Evolutionary conservation across 2,797 vertebrate genomes (phyloP).

Genomic region (Onychomys leucogaster): DNA sequence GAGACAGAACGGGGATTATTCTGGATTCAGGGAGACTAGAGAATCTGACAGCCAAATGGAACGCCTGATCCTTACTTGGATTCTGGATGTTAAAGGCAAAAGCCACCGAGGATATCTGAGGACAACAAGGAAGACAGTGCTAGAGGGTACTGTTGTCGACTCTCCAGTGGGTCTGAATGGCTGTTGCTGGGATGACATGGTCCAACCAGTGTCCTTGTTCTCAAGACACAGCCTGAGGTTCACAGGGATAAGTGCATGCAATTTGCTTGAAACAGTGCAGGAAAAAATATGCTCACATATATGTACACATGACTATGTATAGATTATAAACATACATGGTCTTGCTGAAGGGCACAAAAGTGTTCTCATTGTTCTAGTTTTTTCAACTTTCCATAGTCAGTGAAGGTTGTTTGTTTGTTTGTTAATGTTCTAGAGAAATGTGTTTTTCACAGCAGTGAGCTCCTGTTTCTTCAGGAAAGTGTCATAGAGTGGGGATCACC

Average conservation of each 20-base stretch:
- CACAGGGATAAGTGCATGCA: not conserved
- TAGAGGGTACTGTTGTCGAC: not conserved
- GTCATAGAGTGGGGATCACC: accelerated
- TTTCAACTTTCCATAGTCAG: not conserved
- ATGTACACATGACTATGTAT: not conserved
- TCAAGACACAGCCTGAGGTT: not conserved
- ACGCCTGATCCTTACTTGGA: not conserved
- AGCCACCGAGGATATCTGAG: slow-evolving; percentile 8
- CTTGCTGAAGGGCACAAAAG: not conserved
- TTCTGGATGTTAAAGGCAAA: slow-evolving; percentile 43
- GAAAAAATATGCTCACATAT: not conserved
- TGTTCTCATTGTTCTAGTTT: not conserved
- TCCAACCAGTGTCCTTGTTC: not conserved
- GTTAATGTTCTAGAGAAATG: not conserved
- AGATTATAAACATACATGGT: too few species aligned
- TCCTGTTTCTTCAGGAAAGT: not conserved
- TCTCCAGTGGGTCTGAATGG: too few species aligned
- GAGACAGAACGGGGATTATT: slow-evolving; percentile 31
- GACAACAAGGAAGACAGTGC: not conserved
- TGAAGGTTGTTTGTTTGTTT: not conserved
- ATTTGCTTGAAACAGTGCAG: not conserved
- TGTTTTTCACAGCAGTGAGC: not conserved
- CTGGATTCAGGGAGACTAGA: not conserved
- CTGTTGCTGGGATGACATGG: not conserved
- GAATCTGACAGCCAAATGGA: not conserved